Conservation (phyloP, 2,113 vertebrate genomes). For the Sylvia atricapilla region DNA sequence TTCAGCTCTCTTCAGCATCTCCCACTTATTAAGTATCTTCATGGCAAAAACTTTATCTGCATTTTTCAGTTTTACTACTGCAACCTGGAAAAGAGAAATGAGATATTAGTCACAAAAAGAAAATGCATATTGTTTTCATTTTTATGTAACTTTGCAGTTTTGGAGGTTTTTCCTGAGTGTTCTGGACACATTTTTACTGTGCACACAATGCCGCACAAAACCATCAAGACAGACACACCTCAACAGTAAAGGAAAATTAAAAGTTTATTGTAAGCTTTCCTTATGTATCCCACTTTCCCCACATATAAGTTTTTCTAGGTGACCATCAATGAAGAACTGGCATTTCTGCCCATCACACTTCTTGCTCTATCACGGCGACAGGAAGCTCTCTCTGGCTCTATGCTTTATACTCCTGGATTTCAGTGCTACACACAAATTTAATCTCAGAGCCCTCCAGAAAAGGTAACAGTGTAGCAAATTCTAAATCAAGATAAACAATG, state of each 20-base stretch:
- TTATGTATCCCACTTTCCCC: not conserved
- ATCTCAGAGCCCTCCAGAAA: not conserved
- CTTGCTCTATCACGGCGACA: not conserved
- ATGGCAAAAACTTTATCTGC: slow-evolving; percentile 97
- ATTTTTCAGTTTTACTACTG: slow-evolving; percentile 95
- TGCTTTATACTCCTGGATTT: not conserved
- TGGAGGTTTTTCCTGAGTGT: not conserved
- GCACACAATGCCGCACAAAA: not conserved
- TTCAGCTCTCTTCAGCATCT: slow-evolving; percentile 99
- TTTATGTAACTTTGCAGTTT: not conserved
- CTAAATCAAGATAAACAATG: not conserved
- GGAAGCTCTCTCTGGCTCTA: not conserved
- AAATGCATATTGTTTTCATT: not conserved
- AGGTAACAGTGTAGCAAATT: not conserved
- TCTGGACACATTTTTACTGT: not conserved
- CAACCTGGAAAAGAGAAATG: slow-evolving; percentile 82
- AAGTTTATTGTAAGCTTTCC: not conserved
- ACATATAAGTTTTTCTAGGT: not conserved
- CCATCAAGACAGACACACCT: not conserved
- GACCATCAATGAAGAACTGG: not conserved
- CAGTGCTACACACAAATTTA: not conserved
- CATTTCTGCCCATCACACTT: not conserved
- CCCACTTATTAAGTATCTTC: slow-evolving; percentile 99
- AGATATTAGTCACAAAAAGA: not conserved
- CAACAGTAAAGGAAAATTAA: not conserved